Conservation (phyloP, 2,888 invertebrate genomes). For the Drosophila nr. perissopoda region DNA sequence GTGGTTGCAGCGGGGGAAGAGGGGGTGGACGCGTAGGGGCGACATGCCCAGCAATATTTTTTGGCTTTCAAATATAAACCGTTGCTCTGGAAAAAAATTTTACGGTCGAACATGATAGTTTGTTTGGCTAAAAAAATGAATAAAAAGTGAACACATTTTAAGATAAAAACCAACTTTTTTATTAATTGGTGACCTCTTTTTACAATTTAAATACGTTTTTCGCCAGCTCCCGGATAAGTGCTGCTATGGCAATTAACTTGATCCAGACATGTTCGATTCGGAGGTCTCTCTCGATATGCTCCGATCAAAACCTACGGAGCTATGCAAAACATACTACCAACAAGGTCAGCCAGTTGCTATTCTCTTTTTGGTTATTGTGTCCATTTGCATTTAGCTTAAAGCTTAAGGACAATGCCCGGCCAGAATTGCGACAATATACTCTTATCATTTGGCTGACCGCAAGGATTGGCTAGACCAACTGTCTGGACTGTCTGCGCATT, state of each 20-base stretch:
- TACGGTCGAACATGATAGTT: background rate
- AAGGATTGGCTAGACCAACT: conserved; percentile 16
- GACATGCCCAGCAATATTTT: conserved; percentile 29
- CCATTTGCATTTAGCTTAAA: background rate
- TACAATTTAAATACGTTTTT: background rate
- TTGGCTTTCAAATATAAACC: conserved; percentile 39
- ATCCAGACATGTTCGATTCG: background rate
- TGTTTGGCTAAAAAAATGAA: background rate
- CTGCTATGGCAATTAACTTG: background rate
- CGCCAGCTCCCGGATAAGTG: background rate
- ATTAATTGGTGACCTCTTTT: background rate
- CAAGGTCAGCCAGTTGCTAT: background rate
- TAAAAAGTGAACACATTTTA: background rate
- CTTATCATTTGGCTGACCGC: conserved; percentile 3
- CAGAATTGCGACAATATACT: background rate
- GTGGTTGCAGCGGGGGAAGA: background rate
- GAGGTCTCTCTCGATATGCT: background rate
- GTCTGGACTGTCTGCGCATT: conserved; percentile 48
- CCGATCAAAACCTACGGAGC: background rate
- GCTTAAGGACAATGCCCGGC: conserved; percentile 3
- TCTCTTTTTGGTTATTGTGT: background rate
- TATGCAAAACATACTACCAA: background rate
- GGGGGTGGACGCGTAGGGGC: conserved; percentile 2
- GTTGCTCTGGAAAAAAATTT: background rate
- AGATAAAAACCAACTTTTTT: background rate